phyloP scores from a whole-genome alignment of 2,113 vertebrate genomes.

The Ceyx margarethae region DNA sequence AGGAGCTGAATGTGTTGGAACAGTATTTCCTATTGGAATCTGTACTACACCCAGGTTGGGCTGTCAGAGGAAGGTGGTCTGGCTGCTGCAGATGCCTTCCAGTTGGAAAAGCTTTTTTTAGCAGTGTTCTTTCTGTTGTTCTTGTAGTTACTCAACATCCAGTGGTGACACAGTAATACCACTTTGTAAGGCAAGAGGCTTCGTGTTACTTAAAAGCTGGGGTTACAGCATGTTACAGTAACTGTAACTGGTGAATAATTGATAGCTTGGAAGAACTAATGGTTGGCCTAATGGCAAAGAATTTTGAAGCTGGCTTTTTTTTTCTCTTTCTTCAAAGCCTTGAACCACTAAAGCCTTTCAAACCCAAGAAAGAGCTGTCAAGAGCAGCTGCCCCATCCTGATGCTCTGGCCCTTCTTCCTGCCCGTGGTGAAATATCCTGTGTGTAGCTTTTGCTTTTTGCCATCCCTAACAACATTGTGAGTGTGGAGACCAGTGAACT shows the following conservation, averaged over 20 bases:
- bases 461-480: accelerated
- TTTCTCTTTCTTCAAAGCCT: background rate
- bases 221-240: background rate
- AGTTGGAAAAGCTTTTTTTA: conserved; percentile 55
- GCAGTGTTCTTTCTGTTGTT: conserved; percentile 44
- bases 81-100: conserved; percentile 23
- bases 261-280: conserved; percentile 13
- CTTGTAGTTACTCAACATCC: conserved; percentile 26
- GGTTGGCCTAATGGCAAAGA: background rate
- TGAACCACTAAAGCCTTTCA: background rate
- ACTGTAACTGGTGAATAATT: conserved; percentile 27
- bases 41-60: background rate
- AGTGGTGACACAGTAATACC: conserved; percentile 3
- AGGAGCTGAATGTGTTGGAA: background rate
- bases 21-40: background rate
- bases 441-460: background rate
- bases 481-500: background rate
- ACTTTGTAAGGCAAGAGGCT: conserved; percentile 32
- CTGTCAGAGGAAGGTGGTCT: background rate
- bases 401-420: background rate
- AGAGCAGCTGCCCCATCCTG: background rate
- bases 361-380: background rate
- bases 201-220: conserved; percentile 4
- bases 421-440: background rate
- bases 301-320: background rate